phyloP scores from a whole-genome alignment of 2,888 invertebrate genomes.

The Hybos culiciformis region DNA sequence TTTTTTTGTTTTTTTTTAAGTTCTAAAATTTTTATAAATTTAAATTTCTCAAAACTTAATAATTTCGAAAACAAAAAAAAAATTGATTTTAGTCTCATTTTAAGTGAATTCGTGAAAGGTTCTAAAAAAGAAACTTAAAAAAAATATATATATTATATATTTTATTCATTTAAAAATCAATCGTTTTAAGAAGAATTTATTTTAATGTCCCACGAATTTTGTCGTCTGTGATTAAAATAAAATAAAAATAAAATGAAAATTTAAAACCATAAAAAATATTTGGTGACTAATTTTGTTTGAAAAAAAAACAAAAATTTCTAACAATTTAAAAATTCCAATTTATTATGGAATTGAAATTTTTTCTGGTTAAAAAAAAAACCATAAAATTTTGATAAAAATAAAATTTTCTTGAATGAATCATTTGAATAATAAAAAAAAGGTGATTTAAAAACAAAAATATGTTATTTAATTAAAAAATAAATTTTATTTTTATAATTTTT shows the following conservation, averaged over 20 bases:
- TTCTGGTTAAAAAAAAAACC: neutral
- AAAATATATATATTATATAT: neutral
- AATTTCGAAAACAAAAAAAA: neutral
- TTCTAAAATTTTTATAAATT: neutral
- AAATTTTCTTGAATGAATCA: too few relatives aligned
- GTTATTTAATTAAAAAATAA: too few relatives aligned
- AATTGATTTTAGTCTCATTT: neutral
- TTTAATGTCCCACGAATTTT: neutral
- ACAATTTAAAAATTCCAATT: neutral
- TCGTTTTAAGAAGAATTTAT: neutral
- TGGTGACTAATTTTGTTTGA: too few relatives aligned
- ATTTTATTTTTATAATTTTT: too few relatives aligned
- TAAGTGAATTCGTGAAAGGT: neutral
- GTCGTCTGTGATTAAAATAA: neutral
- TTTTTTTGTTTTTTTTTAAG: neutral
- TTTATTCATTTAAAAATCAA: neutral
- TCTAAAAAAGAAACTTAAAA: neutral
- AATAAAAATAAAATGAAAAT: neutral
- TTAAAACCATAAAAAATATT: too few relatives aligned
- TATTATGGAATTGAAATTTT: neutral
- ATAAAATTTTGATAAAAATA: too few relatives aligned
- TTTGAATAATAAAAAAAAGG: too few relatives aligned
- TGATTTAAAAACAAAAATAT: too few relatives aligned
- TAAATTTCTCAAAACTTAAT: neutral
- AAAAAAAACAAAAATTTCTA: neutral